A percentile compares a stretch with the other conserved stretches of the same genome.
These are phyloP conservation scores for Onychomys leucogaster DNA, from an alignment of 2,797 vertebrate genomes.

Conservation along the genomic window DNA sequence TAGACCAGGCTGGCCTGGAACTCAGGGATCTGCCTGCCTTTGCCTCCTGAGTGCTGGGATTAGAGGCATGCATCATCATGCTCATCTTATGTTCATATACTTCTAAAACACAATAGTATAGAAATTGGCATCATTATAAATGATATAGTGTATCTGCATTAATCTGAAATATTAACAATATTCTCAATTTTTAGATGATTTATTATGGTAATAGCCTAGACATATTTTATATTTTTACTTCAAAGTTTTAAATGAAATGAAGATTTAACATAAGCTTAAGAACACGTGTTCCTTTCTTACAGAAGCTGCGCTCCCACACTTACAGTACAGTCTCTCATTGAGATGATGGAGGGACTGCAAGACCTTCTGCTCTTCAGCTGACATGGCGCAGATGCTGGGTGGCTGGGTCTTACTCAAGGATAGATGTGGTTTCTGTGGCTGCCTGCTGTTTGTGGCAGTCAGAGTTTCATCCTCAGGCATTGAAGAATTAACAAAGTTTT, in stretches of 20 bases:
- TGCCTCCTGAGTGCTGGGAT: not conserved
- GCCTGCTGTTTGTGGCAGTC: constrained; percentile 84
- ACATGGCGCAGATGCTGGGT: constrained; percentile 85
- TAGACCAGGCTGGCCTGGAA: not conserved
- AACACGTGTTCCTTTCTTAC: not conserved
- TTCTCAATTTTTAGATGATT: constrained; percentile 29
- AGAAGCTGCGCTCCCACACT: constrained; percentile 71
- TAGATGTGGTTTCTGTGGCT: constrained; percentile 77
- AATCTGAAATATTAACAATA: constrained; percentile 29
- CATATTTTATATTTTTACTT: constrained; percentile 53
- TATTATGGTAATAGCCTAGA: constrained; percentile 40
- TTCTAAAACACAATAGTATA: not conserved
- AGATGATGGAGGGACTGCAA: constrained; percentile 91
- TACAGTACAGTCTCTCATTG: constrained; percentile 87
- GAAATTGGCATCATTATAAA: not conserved
- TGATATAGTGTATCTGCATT: not conserved
- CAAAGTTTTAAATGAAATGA: not conserved
- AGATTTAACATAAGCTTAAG: constrained; percentile 52
- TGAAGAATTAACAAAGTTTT: constrained; percentile 83
- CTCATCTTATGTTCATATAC: not conserved
- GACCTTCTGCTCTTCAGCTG: constrained; percentile 93
- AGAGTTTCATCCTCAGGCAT: constrained; percentile 85
- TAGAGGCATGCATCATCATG: not conserved
- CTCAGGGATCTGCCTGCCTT: not conserved
- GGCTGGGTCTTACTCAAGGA: constrained; percentile 65